Base-by-base conservation (phyloP, 2,888 invertebrate genomes). In the Cremastinae sp. region DNA sequence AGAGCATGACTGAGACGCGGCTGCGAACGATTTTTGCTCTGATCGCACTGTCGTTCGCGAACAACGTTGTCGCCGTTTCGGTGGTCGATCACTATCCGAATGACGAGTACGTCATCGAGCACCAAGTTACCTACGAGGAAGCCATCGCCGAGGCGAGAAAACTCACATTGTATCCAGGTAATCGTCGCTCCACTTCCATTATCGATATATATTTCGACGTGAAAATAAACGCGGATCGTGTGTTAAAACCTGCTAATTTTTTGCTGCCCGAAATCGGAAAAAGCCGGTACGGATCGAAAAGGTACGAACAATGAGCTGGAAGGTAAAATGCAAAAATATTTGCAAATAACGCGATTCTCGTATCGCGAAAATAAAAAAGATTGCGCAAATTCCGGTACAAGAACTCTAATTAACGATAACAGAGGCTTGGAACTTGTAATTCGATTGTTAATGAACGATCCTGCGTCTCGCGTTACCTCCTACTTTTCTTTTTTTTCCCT, bases 51-150 rank as follows among this genome's bases (percentile, higher is more conserved):
- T 79, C 86, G 66, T 77, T 83, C 74, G 82, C 82, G 78, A 68
- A 83, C 41, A 81, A 80, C 74, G 80, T 84, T 45, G 75, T 81
- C 51, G 87, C 88, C 51, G 81, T 88, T 45, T 85, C 85, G 34
- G 82, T 89, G 47, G 86, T 89, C 49, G 84, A 86, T 69, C 86
- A 87, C 58, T 86, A 85, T 75, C 76, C 84, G 0, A 83, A 87
- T 81, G 93, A 93, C 85, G 93, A 94, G 86, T 93, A 93, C 90
- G 90, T 91, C 81, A 90, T 94, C 73, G 94, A 94, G 83, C 94
- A 94, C 82, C 92, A 93, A 83, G 91, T 94, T 64, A 91, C 92
- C 56, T 91, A 92, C 16, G 87, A 91, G 0, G 92, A 92, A 74
- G 94, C 94, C 10, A 91, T 91, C 82, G 90, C 88, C 56, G 91